phyloP scores from a whole-genome alignment of 2,113 vertebrate species.

The Bungarus multicinctus region DNA sequence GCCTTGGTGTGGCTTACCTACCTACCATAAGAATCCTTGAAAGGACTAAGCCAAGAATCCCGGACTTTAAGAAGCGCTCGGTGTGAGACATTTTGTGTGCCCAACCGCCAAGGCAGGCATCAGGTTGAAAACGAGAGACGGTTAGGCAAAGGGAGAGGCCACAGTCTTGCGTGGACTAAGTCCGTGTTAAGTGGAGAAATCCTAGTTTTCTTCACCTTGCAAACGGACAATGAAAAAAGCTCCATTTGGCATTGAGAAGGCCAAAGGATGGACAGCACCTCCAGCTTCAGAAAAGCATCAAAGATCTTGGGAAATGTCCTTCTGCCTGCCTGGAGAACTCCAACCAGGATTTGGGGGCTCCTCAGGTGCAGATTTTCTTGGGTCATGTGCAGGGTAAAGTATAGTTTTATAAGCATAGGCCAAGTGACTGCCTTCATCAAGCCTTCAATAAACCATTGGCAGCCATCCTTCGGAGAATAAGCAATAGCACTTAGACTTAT shows the following conservation, averaged over 20 bases:
- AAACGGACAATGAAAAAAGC: background rate
- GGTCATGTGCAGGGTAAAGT: background rate
- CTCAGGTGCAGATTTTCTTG: too few relatives aligned
- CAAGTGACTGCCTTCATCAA: background rate
- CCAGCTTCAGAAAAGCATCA: background rate
- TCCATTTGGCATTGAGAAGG: background rate
- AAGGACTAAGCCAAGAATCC: background rate
- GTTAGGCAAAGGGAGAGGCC: background rate
- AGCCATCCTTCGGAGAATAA: background rate
- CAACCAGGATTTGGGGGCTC: background rate
- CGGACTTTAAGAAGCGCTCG: background rate
- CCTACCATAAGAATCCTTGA: background rate
- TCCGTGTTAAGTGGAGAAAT: background rate
- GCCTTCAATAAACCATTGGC: background rate
- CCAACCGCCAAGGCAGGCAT: background rate
- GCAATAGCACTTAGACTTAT: too few relatives aligned
- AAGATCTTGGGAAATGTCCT: background rate
- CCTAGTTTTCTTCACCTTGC: background rate
- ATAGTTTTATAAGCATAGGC: background rate
- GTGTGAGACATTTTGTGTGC: too few relatives aligned
- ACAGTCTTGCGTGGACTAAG: background rate
- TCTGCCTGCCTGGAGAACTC: background rate
- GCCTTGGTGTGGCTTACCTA: background rate
- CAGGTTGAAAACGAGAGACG: background rate
- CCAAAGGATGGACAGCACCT: background rate